These are phyloP conservation scores for Sardina pilchardus DNA, from an alignment of 2,113 vertebrate genomes.

Conservation along the genomic window DNA sequence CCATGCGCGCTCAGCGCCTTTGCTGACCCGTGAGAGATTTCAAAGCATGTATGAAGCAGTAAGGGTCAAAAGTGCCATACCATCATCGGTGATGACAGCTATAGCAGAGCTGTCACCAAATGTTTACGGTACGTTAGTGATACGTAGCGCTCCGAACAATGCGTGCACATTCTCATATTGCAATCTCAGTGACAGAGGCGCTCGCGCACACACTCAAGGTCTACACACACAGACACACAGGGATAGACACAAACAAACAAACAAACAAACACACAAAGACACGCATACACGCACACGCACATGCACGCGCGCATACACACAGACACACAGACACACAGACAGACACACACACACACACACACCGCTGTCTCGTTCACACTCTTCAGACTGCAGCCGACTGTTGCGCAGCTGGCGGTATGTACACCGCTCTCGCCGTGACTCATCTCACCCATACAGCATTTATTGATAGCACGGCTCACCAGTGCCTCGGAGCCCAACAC, in stretches of 20 bases:
- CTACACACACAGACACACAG: background rate
- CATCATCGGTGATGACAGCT: background rate
- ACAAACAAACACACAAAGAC: background rate
- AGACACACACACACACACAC: background rate
- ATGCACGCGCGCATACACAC: background rate
- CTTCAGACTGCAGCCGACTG: background rate
- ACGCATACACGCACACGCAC: background rate
- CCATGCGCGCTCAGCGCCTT: background rate
- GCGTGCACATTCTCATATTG: background rate
- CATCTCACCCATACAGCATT: conserved; percentile 1
- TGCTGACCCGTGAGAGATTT: background rate
- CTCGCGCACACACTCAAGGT: background rate
- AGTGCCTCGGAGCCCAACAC: background rate
- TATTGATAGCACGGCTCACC: background rate
- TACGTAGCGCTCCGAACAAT: background rate
- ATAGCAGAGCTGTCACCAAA: background rate
- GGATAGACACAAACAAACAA: background rate
- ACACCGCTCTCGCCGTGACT: background rate
- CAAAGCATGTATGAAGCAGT: background rate
- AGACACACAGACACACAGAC: background rate
- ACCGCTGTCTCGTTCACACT: background rate
- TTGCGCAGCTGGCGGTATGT: background rate
- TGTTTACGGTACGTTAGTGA: background rate
- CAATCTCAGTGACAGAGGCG: background rate
- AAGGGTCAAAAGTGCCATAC: background rate